These are phyloP conservation scores for Seira ritae DNA, from an alignment of 2,888 invertebrate species.

Conservation along the genomic window DNA sequence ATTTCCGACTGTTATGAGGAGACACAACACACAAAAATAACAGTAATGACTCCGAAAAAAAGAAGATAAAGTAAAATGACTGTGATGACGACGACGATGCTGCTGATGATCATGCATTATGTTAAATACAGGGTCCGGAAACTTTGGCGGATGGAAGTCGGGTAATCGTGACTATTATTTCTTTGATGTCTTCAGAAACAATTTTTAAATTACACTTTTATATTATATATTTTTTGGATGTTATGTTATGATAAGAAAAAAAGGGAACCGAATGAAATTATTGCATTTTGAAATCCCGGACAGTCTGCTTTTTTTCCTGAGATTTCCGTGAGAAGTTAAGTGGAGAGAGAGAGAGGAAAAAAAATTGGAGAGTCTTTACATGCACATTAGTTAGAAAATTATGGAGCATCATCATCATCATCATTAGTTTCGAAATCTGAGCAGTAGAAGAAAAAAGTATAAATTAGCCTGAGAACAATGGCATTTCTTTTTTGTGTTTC, in stretches of 20 bases:
- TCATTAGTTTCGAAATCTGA: constrained; percentile 33
- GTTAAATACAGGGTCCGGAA: constrained; percentile 64
- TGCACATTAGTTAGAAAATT: constrained; percentile 14
- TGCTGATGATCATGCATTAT: constrained; percentile 58
- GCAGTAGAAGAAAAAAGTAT: constrained; percentile 38
- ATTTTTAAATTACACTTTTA: constrained; percentile 16
- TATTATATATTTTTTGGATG: constrained; percentile 4
- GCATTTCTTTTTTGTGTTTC: constrained; percentile 34
- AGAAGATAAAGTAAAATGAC: not conserved
- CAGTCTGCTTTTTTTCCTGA: constrained; percentile 17
- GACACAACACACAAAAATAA: constrained; percentile 52
- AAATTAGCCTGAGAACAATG: constrained; percentile 66
- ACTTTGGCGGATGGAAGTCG: constrained; percentile 40
- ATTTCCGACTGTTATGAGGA: constrained; percentile 9
- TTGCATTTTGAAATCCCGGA: constrained; percentile 37
- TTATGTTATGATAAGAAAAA: not conserved
- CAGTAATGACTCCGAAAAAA: not conserved
- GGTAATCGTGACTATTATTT: constrained; percentile 49
- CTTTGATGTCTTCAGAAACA: constrained; percentile 35
- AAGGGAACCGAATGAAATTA: not conserved
- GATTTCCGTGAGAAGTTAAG: constrained; percentile 43
- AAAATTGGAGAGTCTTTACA: not conserved
- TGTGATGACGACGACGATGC: constrained; percentile 44
- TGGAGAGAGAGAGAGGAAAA: not conserved
- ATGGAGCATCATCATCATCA: constrained; percentile 24